Evolutionary conservation across 1,140 invertebrate genomes (phyloP), one percentile per base, ranked within the genome.

Genomic region (Nylanderia fulva): DNA sequence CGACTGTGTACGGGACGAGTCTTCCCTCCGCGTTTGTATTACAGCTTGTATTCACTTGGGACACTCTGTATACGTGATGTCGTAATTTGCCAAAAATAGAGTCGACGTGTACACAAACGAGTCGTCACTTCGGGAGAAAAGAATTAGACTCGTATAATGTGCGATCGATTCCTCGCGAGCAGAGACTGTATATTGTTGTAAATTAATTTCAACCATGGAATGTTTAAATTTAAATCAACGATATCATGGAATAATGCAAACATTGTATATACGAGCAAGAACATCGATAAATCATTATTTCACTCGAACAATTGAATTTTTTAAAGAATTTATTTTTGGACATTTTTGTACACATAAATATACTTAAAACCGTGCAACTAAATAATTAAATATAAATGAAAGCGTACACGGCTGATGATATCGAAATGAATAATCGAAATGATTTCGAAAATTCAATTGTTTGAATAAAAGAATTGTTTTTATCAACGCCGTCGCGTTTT

Each of bases 51-150:
- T 11, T 39, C 5, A 2, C 29, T 48, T 21, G 61, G 15, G 61
- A 79, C 42, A 68, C 42, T 66, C 61, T 18, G 29, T 79, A 54
- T 56, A 54, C n/a, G 13, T 11, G 84, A 80, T 85, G 84, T 83
- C 76, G 64, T 85, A 85, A 85, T 83, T 82, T 85, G 76, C 77
- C 77, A 33, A 85, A 85, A 85, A 85, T 85, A 85, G 77, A 69
- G 3, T 33, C 76, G 39, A 82, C 45, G 54, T 71, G 64, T 85
- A 82, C 18, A 42, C 24, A 77, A 84, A 84, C 39, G 83, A 84
- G 8, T 36, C 36, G 69, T 60, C n/a, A 45, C 42, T 72, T 13
- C 68, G 52, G 24, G 39, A 33, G 42, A 72, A 83, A 75, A 61
- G 80, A 83, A 64, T 29, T 60, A 60, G 68, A 42, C 29, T 33